Percentiles rank a stretch among this genome's conserved stretches.
phyloP scores from a whole-genome alignment of 1,140 invertebrate species.

The Parasteatoda tepidariorum region DNA sequence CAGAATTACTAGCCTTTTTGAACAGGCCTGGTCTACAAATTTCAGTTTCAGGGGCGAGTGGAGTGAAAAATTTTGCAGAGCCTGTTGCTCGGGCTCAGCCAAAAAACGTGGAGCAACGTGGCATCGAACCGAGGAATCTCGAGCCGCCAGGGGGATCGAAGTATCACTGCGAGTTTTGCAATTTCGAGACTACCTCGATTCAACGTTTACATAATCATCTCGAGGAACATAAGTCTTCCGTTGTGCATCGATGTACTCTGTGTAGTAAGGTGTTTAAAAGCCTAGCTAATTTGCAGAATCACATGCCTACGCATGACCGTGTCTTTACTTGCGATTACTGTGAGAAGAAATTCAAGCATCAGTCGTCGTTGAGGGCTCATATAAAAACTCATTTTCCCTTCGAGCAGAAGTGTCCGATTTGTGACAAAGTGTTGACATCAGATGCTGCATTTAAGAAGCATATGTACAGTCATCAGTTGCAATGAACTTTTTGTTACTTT shows the following conservation, averaged over 20 bases:
- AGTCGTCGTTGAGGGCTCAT: conserved; percentile 5
- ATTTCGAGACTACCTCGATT: conserved; percentile 4
- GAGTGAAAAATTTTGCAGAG: background rate
- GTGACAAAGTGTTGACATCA: background rate
- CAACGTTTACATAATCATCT: background rate
- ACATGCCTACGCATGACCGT: conserved; percentile 12
- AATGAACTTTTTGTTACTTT: no score
- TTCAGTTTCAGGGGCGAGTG: background rate
- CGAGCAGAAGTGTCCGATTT: background rate
- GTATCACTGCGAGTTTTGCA: conserved; percentile 39
- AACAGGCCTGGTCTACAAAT: background rate
- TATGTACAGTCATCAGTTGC: background rate
- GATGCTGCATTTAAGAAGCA: conserved; percentile 10
- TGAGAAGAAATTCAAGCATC: conserved; percentile 41
- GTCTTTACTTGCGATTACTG: conserved; percentile 15
- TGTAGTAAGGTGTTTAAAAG: conserved; percentile 20
- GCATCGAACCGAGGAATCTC: background rate
- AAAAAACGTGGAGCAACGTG: background rate
- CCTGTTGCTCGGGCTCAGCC: background rate
- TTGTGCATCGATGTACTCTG: background rate
- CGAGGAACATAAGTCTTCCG: background rate
- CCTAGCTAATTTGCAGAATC: conserved; percentile 5
- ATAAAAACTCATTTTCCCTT: conserved; percentile 20
- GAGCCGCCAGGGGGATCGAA: background rate
- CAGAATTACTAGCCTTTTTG: background rate